Evolutionary conservation across 1,140 invertebrate genomes (phyloP), one percentile per base, ranked within the genome.

Genomic region (Trichonephila clavata): DNA sequence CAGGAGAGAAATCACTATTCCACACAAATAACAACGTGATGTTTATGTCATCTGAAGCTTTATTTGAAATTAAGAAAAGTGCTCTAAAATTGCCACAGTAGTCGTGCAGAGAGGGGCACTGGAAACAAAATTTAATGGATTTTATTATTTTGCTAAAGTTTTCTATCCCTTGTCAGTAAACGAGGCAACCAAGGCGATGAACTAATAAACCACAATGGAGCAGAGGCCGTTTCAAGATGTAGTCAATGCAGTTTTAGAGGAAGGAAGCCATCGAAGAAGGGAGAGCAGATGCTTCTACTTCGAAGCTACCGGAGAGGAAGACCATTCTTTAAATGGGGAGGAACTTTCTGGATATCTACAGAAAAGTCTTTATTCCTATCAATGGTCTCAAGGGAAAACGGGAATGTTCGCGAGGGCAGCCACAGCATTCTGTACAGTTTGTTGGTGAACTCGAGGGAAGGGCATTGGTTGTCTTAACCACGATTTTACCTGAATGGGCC

Each of bases 241-340:
- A 27, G 24, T 39, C 27, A 39, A 32, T 32, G 18, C 18, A 39
- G 24, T 77, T 77, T 77, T 32, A 18, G 27, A 77, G 27, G 18
- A 77, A 27, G 24, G 71, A 32, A 77, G 32, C 27, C 27, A 77
- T 77, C 39, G 71, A 32, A 16, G 27, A 77, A 77, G 27, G 71
- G 71, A 77, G 32, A 77, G 27, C 71, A 77, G 71, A 39, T 39
- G 27, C 71, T 32, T 77, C 24, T 77, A 27, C 68, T 77, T 13
- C 18, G 71, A 14, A 13, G 27, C 71, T 77, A 39, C 14, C 27
- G 32, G 71, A 32, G 27, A 68, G 71, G 71, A 77, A 77, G 32
- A 39, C 71, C 71, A 77, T 77, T 77, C 71, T 77, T 39, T 39
- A 77, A 77, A 77, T 77, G 71, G 71, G 71, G 7, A 77, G 27